Base-by-base conservation (phyloP, 1,140 invertebrate genomes). In the Hylaeus anthracinus region DNA sequence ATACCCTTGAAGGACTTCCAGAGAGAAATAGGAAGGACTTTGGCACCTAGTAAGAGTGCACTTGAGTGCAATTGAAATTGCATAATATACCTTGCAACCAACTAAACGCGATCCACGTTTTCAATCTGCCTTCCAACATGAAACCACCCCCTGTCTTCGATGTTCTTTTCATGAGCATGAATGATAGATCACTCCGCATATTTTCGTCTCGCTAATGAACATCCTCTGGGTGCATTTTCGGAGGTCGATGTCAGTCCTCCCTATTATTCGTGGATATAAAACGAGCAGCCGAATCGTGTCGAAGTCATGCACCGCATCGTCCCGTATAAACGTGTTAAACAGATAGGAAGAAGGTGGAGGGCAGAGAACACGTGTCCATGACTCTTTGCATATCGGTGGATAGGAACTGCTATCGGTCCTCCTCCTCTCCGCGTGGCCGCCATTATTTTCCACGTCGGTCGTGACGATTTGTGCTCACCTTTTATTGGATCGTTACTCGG, bases 401-500 rank as follows among this genome's bases (percentile, higher is more conserved):
- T 43, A 61, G 56, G 74, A 26, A 70, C 64, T 26, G 65, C 15
- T 81, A 64, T 81, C 79, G 61, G 37, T 8, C 10, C 37, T 26
- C 26, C 26, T 26, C 26, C 26, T 26, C 26, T 26, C 26, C 26
- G 26, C 63, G 60, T 48, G 26, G 76, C 72, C 73, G 63, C 39
- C 78, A 80, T 87, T 83, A 87, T 85, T 84, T 61, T 75, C 56
- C 61, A 58, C 61, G 55, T 64, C 41, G 65, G 12, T 51, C 85
- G 66, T 72, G 72, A 88, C 85, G 81, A 89, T 80, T 89, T 81
- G 69, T 64, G 71, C 63, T 73, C 78, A 79, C 77, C 86, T 83
- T 89, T 89, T 87, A 89, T 89, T 86, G 85, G 79, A 88, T 88
- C 85, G 87, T 88, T 88, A 88, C 66, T 85, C 80, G 82, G 53